Base-by-base conservation (phyloP, 2,888 invertebrate genomes). In the Alcis repandata region DNA sequence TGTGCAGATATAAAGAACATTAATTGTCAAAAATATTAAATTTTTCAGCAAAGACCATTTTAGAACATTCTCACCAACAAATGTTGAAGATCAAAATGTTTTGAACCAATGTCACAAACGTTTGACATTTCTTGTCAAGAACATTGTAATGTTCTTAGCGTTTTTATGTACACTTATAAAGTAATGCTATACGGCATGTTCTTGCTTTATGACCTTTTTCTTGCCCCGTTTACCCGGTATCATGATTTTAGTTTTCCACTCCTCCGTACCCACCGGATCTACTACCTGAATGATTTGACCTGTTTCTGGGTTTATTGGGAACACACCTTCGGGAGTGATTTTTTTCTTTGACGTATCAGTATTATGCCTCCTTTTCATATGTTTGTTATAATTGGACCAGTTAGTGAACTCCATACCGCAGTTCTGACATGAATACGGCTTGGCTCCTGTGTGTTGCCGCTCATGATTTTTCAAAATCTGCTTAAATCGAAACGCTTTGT, bases 321-420 rank as follows among this genome's bases (percentile, higher is more conserved):
- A 92, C 33, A 91, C 89, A 0, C 92, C 92, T 22, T 94, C 92
- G 0, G 95, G 95, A 0, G 95, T 93, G 0, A 95, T 94, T 66
- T 95, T 92, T 73, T 92, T 93, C 65, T 93, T 92, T 0, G 91
- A 88, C 0, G 89, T 91, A 45, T 91, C 90, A 0, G 77, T 94
- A 38, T 95, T 95, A 69, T 96, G 96, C 32, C 96, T 90, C 27
- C 97, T 88, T 85, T 96, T 97, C 96, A 97, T 96, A 79, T 97
- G 97, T 75, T 97, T 97, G 77, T 97, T 97, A 76, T 96, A 97
- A 86, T 97, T 97, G 0, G 97, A 96, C 96, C 97, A 97, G 80
- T 97, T 97, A 0, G 96, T 96, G 73, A 97, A 97, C 77, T 96
- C 90, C 91, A 93, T 91, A 60, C 95, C 95, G 77, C 97, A 97